Conservation (phyloP, 2,113 vertebrate species). For the Dicentrarchus labrax region DNA sequence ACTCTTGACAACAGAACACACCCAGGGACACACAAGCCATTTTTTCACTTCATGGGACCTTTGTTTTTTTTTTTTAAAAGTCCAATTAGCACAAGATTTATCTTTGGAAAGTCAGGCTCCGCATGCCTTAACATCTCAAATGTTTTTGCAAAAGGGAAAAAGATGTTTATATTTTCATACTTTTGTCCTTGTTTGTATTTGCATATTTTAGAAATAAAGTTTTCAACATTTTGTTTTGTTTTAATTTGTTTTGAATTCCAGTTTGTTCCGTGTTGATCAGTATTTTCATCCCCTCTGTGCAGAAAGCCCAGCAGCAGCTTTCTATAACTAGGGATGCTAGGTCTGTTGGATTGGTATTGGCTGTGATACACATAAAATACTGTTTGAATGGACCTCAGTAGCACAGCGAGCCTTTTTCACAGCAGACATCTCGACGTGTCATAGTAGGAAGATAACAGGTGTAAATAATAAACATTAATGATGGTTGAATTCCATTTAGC, state of each 20-base stretch:
- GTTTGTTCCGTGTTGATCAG: not conserved
- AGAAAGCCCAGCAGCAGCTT: not conserved
- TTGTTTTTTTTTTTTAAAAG: slow-evolving; percentile 42
- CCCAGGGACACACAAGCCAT: slow-evolving; percentile 73
- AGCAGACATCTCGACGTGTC: too few species aligned
- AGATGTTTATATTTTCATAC: slow-evolving; percentile 83
- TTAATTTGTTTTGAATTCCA: not conserved
- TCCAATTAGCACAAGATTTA: slow-evolving; percentile 70
- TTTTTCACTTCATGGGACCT: slow-evolving; percentile 78
- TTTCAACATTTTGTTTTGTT: slow-evolving; percentile 69
- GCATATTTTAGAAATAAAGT: slow-evolving; percentile 86
- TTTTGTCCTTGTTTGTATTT: slow-evolving; percentile 80
- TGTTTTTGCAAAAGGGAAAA: slow-evolving; percentile 78
- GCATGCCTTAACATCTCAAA: slow-evolving; percentile 79
- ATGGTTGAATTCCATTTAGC: too few species aligned
- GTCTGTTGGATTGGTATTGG: too few species aligned
- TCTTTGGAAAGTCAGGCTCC: slow-evolving; percentile 68
- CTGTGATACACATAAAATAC: not conserved
- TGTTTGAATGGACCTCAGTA: not conserved
- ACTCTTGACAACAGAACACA: slow-evolving; percentile 4
- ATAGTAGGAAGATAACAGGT: too few species aligned
- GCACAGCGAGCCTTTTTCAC: too few species aligned
- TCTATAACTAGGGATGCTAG: not conserved
- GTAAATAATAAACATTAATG: too few species aligned
- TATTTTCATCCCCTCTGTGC: not conserved